A percentile compares a stretch with the other conserved stretches of the same genome.
Conservation (phyloP, 2,888 invertebrate species). For the Agrotis puta region DNA sequence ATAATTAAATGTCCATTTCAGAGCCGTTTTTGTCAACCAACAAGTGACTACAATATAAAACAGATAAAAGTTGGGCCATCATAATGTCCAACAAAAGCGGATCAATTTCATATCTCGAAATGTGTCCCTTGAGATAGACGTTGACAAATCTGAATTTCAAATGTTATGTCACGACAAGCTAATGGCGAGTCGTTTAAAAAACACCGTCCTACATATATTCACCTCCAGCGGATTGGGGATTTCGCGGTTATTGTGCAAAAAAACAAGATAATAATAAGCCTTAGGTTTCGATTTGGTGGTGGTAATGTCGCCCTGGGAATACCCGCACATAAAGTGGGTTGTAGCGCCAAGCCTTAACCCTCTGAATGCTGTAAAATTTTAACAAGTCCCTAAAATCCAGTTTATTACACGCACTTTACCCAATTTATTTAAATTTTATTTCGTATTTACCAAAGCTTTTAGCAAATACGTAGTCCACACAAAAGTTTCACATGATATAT, state of each 20-base stretch:
- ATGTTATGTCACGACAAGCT: conserved; percentile 47
- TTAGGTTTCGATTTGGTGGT: conserved; percentile 72
- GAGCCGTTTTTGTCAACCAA: conserved; percentile 2
- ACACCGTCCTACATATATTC: conserved; percentile 43
- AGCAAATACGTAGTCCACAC: conserved; percentile 44
- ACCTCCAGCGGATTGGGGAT: conserved; percentile 67
- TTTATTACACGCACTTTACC: conserved; percentile 59
- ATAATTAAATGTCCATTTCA: conserved; percentile 36
- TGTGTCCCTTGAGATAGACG: conserved; percentile 38
- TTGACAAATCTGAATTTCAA: conserved; percentile 62
- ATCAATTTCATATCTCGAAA: conserved; percentile 49
- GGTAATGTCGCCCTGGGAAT: conserved; percentile 70
- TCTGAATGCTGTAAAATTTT: conserved; percentile 78
- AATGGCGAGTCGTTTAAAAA: conserved; percentile 42
- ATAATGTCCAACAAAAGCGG: conserved; percentile 36
- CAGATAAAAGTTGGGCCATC: conserved; percentile 39
- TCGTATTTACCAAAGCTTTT: conserved; percentile 44
- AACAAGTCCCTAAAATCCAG: conserved; percentile 73
- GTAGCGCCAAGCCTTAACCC: conserved; percentile 64
- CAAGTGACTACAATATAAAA: conserved; percentile 23
- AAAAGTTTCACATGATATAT: conserved; percentile 62
- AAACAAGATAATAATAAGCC: conserved; percentile 77
- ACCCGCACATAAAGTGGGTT: conserved; percentile 74
- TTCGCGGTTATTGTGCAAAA: conserved; percentile 69
- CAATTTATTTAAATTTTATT: conserved; percentile 64